Percentiles rank a stretch among this genome's conserved stretches.
Conservation (phyloP, 2,797 vertebrate genomes). For the Graptemys geographica region DNA sequence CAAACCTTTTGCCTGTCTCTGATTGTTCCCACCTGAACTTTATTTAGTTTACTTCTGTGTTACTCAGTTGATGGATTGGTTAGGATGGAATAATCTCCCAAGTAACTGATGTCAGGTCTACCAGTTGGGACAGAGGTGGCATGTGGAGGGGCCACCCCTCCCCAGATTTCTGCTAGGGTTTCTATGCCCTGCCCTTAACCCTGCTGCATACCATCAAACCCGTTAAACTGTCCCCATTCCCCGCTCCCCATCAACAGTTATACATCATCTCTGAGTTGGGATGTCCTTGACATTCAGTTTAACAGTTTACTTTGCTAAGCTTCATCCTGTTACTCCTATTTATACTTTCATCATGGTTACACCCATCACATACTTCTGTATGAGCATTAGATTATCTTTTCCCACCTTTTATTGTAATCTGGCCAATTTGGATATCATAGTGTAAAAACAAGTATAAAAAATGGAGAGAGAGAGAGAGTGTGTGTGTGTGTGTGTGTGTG, state of each 20-base stretch:
- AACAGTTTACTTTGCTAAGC: conserved; percentile 67
- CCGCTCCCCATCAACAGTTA: not conserved
- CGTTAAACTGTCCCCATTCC: not conserved
- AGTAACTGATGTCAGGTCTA: no score
- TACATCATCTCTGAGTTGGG: conserved; percentile 45
- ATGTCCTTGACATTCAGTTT: conserved; percentile 56
- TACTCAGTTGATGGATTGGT: conserved; percentile 46
- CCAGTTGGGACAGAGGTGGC: not conserved
- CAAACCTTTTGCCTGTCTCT: conserved; percentile 18
- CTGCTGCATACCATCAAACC: not conserved
- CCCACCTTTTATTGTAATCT: conserved; percentile 12
- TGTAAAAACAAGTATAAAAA: not conserved
- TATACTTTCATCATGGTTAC: not conserved
- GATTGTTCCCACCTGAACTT: conserved; percentile 23
- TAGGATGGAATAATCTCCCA: no score
- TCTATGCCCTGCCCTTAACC: not conserved
- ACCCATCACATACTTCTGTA: conserved; percentile 30
- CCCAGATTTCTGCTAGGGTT: not conserved
- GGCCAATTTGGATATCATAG: conserved; percentile 28
- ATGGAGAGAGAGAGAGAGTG: not conserved
- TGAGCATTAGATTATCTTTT: conserved; percentile 17
- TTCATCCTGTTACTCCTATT: conserved; percentile 27
- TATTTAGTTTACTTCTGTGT: conserved; percentile 59
- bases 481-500: no score
- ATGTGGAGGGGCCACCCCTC: not conserved